Percentiles rank a stretch among this genome's conserved stretches.
phyloP scores from a whole-genome alignment of 2,113 vertebrate genomes.

The Ameiurus melas region DNA sequence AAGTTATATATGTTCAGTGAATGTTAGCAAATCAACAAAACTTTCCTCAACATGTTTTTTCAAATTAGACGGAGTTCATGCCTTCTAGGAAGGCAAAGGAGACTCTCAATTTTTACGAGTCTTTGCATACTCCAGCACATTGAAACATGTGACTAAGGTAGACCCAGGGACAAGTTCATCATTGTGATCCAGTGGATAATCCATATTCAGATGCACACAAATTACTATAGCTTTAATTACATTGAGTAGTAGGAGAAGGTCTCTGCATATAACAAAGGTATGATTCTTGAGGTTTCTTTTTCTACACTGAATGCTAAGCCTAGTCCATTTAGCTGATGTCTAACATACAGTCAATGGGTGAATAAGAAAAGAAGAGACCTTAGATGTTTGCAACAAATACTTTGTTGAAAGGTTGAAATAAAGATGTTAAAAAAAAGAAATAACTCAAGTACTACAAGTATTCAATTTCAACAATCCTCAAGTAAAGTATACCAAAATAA shows the following conservation, averaged over 20 bases:
- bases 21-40: not conserved
- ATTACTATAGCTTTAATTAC: not conserved
- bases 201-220: not conserved
- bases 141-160: too few species aligned
- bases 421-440: not conserved
- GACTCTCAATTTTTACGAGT: not conserved
- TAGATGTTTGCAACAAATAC: not conserved
- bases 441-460: too few species aligned
- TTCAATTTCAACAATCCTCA: not conserved
- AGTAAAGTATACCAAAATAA: not conserved
- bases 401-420: not conserved
- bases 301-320: not conserved
- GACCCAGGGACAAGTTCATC: not conserved
- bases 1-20: not conserved
- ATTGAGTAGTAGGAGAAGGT: not conserved
- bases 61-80: not conserved
- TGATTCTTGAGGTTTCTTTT: not conserved
- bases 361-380: not conserved
- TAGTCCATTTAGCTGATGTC: not conserved
- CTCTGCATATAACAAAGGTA: not conserved
- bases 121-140: too few species aligned
- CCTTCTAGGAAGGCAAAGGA: not conserved
- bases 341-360: too few species aligned
- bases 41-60: too few species aligned
- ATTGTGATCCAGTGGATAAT: not conserved